These are phyloP conservation scores for Zoanthus solanderi DNA, from an alignment of 92 coral and sea anemone species.

Conservation along the genomic window DNA sequence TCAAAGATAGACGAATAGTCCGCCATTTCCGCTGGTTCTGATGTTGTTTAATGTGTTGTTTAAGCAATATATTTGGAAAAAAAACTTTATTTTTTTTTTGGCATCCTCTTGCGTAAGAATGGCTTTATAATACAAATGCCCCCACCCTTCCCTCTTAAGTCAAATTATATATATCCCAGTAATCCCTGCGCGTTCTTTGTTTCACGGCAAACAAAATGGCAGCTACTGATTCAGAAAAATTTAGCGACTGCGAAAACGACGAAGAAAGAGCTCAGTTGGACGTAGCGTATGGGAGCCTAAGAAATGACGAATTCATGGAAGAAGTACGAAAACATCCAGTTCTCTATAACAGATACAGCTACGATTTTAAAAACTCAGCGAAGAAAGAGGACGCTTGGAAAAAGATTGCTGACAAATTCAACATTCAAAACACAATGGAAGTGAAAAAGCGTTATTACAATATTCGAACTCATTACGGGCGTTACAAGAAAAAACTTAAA, in stretches of 20 bases:
- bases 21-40: slow-evolving; percentile 32
- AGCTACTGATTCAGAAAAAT: neutral
- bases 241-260: slow-evolving; percentile 17
- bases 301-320: slow-evolving; percentile 44
- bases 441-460: slow-evolving; percentile 36
- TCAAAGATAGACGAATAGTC: neutral
- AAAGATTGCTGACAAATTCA: slow-evolving; percentile 29
- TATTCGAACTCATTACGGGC: slow-evolving; percentile 43
- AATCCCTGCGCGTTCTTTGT: slow-evolving; percentile 7
- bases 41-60: neutral
- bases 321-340: slow-evolving; percentile 45
- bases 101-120: too few species aligned
- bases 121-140: too few species aligned
- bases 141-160: neutral
- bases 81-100: too few species aligned
- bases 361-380: slow-evolving; percentile 27
- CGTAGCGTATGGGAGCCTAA: neutral
- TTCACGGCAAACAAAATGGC: slow-evolving; percentile 23
- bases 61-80: too few species aligned
- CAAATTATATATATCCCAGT: slow-evolving; percentile 5
- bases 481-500: slow-evolving; percentile 45
- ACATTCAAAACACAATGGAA: slow-evolving; percentile 14
- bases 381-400: slow-evolving; percentile 37
- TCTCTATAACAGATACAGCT: slow-evolving; percentile 22
- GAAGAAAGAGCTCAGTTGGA: slow-evolving; percentile 17